A percentile compares a stretch with the other conserved stretches of the same genome.
Conservation (phyloP, 2,888 invertebrate species). For the Tipula lateralis region DNA sequence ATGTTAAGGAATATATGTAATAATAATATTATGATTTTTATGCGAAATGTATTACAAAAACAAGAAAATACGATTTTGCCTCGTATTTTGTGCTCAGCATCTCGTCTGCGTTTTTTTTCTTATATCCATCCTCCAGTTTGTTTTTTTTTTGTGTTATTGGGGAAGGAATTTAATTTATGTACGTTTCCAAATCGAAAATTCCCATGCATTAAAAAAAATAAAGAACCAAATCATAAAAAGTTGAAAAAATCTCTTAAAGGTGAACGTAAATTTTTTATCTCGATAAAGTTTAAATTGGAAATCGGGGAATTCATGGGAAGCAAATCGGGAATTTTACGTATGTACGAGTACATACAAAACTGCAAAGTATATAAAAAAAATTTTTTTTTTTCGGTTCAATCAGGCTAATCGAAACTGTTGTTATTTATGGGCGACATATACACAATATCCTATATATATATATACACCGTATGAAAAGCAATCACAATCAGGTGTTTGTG, state of each 20-base stretch:
- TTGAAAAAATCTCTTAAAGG: not conserved
- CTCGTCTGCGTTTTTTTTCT: not conserved
- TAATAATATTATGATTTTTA: constrained; percentile 19
- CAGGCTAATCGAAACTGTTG: not conserved
- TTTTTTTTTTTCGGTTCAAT: not conserved
- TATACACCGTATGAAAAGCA: not conserved
- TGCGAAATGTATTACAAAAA: not conserved
- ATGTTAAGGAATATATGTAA: not conserved
- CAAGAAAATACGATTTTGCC: not conserved
- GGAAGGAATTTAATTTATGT: not conserved
- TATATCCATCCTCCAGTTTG: too few relatives aligned
- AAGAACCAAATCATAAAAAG: not conserved
- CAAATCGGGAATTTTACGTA: not conserved
- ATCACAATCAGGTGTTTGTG: not conserved
- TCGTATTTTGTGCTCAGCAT: not conserved
- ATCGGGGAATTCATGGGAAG: not conserved
- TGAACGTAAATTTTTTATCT: not conserved
- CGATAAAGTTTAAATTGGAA: not conserved
- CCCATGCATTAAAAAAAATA: not conserved
- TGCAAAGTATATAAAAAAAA: not conserved
- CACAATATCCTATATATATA: not conserved
- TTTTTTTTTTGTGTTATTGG: too few relatives aligned
- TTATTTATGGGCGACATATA: not conserved
- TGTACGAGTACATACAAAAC: too few relatives aligned
- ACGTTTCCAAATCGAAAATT: not conserved